These are phyloP conservation scores for Bombus confusus DNA, from an alignment of 1,140 invertebrate species.

Conservation along the genomic window DNA sequence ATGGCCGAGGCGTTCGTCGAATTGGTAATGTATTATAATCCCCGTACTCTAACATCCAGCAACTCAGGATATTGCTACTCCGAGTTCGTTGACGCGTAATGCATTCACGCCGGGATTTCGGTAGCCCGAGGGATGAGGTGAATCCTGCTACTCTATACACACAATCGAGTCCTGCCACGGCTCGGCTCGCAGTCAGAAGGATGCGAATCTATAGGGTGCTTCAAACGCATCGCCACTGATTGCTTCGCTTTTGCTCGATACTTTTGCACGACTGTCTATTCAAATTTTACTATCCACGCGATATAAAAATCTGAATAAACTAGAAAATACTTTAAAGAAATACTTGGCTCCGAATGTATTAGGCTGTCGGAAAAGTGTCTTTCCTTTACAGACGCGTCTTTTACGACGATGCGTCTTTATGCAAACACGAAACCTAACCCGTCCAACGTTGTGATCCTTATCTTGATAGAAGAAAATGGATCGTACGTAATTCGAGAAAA, in stretches of 20 bases:
- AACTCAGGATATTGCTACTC: constrained; percentile 83
- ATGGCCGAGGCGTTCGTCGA: constrained; percentile 76
- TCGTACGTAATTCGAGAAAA: no score
- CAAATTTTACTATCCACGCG: no score
- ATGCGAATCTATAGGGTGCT: constrained; percentile 33
- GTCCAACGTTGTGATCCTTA: no score
- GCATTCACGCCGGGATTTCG: constrained; percentile 80
- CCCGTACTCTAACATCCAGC: constrained; percentile 74
- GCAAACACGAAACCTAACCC: no score
- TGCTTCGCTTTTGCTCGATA: not conserved
- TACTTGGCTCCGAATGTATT: no score
- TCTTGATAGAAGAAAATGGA: no score
- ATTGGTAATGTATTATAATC: constrained; percentile 83
- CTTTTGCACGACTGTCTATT: not conserved
- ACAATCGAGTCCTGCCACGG: constrained; percentile 27
- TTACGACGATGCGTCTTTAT: no score
- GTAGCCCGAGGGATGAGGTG: constrained; percentile 64
- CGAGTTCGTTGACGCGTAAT: constrained; percentile 82
- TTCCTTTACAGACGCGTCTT: no score
- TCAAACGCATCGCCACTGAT: not conserved
- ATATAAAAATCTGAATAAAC: no score
- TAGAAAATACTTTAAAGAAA: no score
- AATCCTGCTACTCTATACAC: constrained; percentile 54
- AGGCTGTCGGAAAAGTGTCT: no score
- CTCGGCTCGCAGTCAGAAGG: constrained; percentile 37